Evolutionary conservation across 2,888 invertebrate species (phyloP).

Genomic region (Caenorhabditis afra): DNA sequence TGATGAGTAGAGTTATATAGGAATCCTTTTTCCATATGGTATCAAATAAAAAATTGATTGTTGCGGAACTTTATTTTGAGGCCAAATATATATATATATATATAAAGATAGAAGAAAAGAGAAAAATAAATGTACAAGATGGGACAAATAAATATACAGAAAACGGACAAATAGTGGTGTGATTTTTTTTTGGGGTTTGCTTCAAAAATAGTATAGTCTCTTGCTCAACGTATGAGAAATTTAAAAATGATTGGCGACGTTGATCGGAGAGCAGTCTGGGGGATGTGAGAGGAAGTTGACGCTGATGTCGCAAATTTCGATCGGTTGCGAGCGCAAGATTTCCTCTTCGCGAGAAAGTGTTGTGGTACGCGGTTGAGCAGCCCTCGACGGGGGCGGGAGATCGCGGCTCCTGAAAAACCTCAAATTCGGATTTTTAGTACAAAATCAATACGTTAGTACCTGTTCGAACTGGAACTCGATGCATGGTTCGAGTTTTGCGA

Average conservation of each 20-base stretch:
- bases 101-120: neutral
- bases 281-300: conserved; percentile 24
- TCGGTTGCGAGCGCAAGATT: conserved; percentile 32
- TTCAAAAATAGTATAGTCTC: too few species aligned
- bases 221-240: too few species aligned
- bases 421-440: too few species aligned
- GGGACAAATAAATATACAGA: neutral
- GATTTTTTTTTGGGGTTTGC: too few species aligned
- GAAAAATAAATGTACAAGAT: neutral
- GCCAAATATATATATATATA: neutral
- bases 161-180: neutral
- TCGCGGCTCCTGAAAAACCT: too few species aligned
- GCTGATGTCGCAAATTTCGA: conserved; percentile 44
- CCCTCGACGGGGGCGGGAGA: neutral
- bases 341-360: conserved; percentile 37
- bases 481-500: conserved; percentile 10
- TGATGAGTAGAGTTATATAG: neutral
- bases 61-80: neutral
- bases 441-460: too few species aligned
- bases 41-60: neutral
- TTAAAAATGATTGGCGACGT: conserved; percentile 35
- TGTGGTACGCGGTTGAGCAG: neutral
- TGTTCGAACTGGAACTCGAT: conserved; percentile 13
- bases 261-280: conserved; percentile 36
- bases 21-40: neutral